These are phyloP conservation scores for Trachelus tabidus DNA, from an alignment of 2,888 invertebrate genomes.

Conservation along the genomic window DNA sequence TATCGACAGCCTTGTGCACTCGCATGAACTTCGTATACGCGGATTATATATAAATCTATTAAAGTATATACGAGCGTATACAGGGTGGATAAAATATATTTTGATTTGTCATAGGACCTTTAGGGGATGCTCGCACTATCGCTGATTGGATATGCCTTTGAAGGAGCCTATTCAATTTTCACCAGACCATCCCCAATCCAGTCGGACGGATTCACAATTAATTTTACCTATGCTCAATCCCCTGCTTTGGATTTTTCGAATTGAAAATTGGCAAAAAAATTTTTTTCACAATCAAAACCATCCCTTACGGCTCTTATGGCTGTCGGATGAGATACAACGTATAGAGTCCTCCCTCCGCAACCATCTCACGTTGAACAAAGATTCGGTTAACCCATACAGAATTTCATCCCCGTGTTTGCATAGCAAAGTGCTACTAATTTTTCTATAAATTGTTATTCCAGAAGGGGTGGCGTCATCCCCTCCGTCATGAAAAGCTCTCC, in stretches of 20 bases:
- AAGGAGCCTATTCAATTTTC: slow-evolving; percentile 12
- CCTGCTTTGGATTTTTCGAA: neutral
- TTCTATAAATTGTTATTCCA: slow-evolving; percentile 37
- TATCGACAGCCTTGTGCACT: neutral
- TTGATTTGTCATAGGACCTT: slow-evolving; percentile 46
- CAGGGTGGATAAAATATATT: slow-evolving; percentile 42
- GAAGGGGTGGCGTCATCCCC: neutral
- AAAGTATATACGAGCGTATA: slow-evolving; percentile 23
- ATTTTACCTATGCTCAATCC: neutral
- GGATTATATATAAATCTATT: slow-evolving; percentile 5
- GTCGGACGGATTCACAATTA: neutral
- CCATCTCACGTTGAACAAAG: neutral
- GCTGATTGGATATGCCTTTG: slow-evolving; percentile 40
- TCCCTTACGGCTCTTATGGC: neutral
- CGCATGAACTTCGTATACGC: neutral
- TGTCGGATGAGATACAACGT: neutral
- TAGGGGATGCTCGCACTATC: slow-evolving; percentile 43
- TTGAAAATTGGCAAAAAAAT: neutral
- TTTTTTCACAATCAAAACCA: neutral
- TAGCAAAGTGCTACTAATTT: slow-evolving; percentile 45
- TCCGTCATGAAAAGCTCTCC: neutral
- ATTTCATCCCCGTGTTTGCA: slow-evolving; percentile 30
- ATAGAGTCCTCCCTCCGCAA: neutral
- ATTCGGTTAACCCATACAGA: neutral
- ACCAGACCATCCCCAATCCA: neutral